A percentile compares a stretch with the other conserved stretches of the same genome.
Evolutionary conservation across 2,797 vertebrate species (phyloP).

Genomic region (Dicrostonyx torquatus): DNA sequence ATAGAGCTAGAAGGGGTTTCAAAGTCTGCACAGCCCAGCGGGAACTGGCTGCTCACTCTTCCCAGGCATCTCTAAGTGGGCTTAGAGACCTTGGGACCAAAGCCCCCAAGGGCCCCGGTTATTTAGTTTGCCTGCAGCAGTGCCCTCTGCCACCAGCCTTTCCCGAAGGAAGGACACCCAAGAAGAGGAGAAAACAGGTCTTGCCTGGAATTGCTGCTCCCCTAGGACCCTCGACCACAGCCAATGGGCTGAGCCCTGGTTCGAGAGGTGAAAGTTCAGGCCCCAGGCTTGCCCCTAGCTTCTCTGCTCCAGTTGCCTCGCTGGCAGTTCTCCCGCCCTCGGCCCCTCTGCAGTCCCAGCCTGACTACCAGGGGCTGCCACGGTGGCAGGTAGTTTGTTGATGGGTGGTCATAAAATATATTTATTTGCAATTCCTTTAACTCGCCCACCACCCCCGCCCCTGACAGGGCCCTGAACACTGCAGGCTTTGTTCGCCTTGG

Average conservation of each 20-base stretch:
- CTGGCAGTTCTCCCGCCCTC: neutral
- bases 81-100: neutral
- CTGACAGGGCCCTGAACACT: slow-evolving; percentile 60
- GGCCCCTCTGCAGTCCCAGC: slow-evolving; percentile 50
- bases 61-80: neutral
- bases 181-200: slow-evolving; percentile 47
- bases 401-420: slow-evolving; percentile 85
- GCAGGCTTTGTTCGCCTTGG: slow-evolving; percentile 65
- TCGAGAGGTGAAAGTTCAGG: slow-evolving; percentile 89
- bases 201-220: slow-evolving; percentile 9
- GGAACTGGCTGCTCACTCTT: neutral
- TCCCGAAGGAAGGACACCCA: neutral
- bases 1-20: neutral
- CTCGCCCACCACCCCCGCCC: slow-evolving; percentile 51
- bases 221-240: slow-evolving; percentile 58
- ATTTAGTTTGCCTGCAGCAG: neutral
- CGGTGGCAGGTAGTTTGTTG: slow-evolving; percentile 79
- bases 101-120: neutral
- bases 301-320: neutral
- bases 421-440: slow-evolving; percentile 84
- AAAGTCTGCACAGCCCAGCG: neutral
- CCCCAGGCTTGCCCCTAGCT: slow-evolving; percentile 70
- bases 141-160: neutral
- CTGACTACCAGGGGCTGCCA: slow-evolving; percentile 68
- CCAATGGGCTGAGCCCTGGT: slow-evolving; percentile 81